Evolutionary conservation across 2,797 vertebrate species (phyloP).

Genomic region (Aselliscus stoliczkanus): DNA sequence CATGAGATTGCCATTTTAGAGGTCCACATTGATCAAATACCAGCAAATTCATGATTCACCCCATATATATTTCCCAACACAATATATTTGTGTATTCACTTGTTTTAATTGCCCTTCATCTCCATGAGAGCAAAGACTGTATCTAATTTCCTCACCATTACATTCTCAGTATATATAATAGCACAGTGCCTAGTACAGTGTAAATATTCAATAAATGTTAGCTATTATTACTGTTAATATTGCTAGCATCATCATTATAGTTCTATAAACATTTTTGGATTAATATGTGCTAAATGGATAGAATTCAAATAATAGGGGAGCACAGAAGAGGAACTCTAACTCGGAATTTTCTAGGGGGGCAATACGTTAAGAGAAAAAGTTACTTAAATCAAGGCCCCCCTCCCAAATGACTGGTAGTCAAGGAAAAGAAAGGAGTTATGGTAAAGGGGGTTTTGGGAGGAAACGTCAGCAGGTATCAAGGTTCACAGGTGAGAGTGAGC

Average conservation of each 20-base stretch:
- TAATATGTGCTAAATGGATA: not conserved
- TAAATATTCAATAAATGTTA: not conserved
- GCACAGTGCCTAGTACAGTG: not conserved
- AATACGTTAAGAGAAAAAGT: not conserved
- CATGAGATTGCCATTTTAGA: not conserved
- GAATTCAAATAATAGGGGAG: not conserved
- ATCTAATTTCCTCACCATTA: not conserved
- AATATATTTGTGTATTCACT: not conserved
- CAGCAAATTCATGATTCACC: not conserved
- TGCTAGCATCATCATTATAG: not conserved
- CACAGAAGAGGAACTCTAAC: not conserved
- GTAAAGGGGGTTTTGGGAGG: not conserved
- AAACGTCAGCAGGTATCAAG: not conserved
- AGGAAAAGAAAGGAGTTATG: not conserved
- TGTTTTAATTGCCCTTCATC: not conserved
- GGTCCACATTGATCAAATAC: not conserved
- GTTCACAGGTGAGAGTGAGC: not conserved
- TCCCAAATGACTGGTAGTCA: not conserved
- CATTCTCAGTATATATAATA: not conserved
- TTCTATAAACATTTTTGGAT: not conserved
- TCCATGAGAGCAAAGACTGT: not conserved
- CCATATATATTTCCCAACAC: not conserved
- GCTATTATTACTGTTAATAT: not conserved
- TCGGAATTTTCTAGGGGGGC: not conserved
- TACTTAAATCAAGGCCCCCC: not conserved